Evolutionary conservation across 2,797 vertebrate genomes (phyloP).

Genomic region (Sebastes dallii): DNA sequence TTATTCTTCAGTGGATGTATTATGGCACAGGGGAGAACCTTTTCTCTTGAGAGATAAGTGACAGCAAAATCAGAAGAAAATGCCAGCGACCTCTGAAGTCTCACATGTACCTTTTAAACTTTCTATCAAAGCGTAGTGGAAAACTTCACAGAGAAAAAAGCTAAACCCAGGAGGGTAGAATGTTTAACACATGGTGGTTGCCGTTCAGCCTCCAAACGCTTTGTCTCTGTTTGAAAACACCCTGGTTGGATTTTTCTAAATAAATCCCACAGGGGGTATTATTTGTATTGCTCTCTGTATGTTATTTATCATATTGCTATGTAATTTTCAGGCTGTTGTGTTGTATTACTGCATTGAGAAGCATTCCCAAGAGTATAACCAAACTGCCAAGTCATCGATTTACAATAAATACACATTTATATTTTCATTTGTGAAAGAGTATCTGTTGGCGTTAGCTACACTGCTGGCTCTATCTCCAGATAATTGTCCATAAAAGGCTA

Average conservation of each 20-base stretch:
- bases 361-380: neutral
- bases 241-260: neutral
- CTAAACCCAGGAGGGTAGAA: neutral
- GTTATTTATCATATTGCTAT: neutral
- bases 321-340: neutral
- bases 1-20: neutral
- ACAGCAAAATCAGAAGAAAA: constrained; percentile 22
- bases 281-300: neutral
- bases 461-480: neutral
- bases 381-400: neutral
- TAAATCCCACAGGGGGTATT: neutral
- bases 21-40: neutral
- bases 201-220: no score
- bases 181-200: neutral
- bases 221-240: neutral
- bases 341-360: neutral
- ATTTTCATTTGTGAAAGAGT: neutral
- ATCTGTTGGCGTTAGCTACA: neutral
- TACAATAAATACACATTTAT: neutral
- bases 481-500: neutral
- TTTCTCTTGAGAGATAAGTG: neutral
- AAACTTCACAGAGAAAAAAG: neutral
- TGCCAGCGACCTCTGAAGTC: neutral
- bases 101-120: neutral
- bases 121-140: neutral